A percentile compares a stretch with the other conserved stretches of the same genome.
Conservation (phyloP, 2,888 invertebrate species). For the Argyra leucocephala region DNA sequence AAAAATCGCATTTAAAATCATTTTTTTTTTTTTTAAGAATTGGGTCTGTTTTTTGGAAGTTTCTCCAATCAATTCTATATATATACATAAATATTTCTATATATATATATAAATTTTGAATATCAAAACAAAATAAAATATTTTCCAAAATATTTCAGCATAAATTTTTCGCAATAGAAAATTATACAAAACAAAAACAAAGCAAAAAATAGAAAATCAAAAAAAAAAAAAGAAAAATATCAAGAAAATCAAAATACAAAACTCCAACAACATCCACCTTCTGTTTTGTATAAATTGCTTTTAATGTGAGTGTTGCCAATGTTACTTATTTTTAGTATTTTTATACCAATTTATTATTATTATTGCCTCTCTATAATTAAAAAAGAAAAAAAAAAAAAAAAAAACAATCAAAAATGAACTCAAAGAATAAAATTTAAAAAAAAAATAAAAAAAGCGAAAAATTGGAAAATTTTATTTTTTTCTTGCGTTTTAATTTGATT, state of each 20-base stretch:
- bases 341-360: neutral
- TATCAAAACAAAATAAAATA: neutral
- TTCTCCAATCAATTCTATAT: too few species aligned
- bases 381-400: neutral
- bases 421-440: too few species aligned
- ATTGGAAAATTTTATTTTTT: neutral
- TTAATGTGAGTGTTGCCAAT: constrained; percentile 3
- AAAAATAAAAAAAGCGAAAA: too few species aligned
- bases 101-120: too few species aligned
- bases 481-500: neutral
- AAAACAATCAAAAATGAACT: too few species aligned
- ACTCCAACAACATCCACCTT: neutral
- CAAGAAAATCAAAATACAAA: neutral
- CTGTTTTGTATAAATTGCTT: constrained; percentile 1
- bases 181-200: too few species aligned
- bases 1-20: too few species aligned
- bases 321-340: neutral
- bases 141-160: constrained; percentile 2
- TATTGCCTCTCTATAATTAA: neutral
- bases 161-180: neutral
- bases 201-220: neutral
- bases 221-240: neutral
- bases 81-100: too few species aligned
- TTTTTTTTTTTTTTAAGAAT: too few species aligned
- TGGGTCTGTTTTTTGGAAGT: too few species aligned